These are phyloP conservation scores for Alsophila aescularia DNA, from an alignment of 2,888 invertebrate genomes.

Conservation along the genomic window DNA sequence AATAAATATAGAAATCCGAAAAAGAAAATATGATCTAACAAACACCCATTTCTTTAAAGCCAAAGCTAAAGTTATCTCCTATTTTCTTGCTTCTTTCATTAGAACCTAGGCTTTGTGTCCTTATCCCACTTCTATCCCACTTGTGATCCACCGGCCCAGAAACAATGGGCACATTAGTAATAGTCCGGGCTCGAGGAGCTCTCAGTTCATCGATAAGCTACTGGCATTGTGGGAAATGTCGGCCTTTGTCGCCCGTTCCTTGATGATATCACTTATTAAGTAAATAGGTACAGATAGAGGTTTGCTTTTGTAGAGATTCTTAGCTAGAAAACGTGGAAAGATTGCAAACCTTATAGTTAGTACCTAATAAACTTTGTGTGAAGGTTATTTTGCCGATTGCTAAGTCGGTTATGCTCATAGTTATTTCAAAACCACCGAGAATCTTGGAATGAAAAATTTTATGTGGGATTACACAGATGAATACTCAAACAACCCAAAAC, in stretches of 20 bases:
- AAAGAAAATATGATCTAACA: not conserved
- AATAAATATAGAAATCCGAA: not conserved
- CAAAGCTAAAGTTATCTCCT: constrained; percentile 5
- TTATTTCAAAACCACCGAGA: too few species aligned
- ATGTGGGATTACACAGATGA: too few species aligned
- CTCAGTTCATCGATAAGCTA: constrained; percentile 6
- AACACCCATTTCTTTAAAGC: not conserved
- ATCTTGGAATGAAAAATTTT: too few species aligned
- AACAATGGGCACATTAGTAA: constrained; percentile 10
- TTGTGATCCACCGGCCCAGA: constrained; percentile 3
- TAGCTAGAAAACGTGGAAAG: too few species aligned
- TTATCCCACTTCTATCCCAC: constrained; percentile 8
- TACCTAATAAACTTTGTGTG: too few species aligned
- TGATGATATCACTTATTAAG: too few species aligned
- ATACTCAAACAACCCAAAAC: too few species aligned
- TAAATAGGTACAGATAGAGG: too few species aligned
- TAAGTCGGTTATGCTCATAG: too few species aligned
- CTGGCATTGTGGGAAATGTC: not conserved
- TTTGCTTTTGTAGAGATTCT: too few species aligned
- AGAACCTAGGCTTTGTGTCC: constrained; percentile 18
- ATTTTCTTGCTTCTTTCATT: constrained; percentile 14
- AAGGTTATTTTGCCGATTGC: too few species aligned
- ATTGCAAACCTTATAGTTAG: too few species aligned
- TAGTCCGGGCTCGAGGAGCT: constrained; percentile 9
- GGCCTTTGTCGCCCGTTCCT: not conserved